Evolutionary conservation across 2,888 invertebrate species (phyloP).

Genomic region (Abscondita cerata): DNA sequence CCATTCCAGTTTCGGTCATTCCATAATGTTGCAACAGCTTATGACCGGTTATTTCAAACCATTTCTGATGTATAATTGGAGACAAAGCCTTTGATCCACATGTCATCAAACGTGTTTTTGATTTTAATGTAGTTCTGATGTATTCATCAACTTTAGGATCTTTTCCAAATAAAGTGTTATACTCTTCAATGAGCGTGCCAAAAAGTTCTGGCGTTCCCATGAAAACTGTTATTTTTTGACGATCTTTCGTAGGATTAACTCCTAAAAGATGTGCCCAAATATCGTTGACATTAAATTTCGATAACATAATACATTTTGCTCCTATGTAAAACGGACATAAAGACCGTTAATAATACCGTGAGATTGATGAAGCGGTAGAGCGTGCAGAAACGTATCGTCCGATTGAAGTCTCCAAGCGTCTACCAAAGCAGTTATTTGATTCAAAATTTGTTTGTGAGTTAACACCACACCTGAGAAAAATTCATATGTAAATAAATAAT

Average conservation of each 20-base stretch:
- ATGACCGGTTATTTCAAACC: constrained; percentile 85
- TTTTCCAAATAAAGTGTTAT: constrained; percentile 69
- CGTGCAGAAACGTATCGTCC: constrained; percentile 79
- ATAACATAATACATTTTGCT: constrained; percentile 73
- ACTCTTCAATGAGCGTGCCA: constrained; percentile 76
- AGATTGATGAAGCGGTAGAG: constrained; percentile 84
- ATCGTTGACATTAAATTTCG: constrained; percentile 69
- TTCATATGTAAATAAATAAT: constrained; percentile 2
- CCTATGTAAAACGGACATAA: constrained; percentile 80
- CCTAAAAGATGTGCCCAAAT: constrained; percentile 79
- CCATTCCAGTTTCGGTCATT: constrained; percentile 91
- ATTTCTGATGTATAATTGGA: constrained; percentile 70
- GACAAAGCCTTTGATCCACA: constrained; percentile 81
- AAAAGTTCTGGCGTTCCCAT: constrained; percentile 95
- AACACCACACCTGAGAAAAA: constrained; percentile 71
- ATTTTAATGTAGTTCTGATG: constrained; percentile 63
- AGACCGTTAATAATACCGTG: constrained; percentile 87
- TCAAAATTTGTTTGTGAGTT: constrained; percentile 73
- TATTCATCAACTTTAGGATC: constrained; percentile 65
- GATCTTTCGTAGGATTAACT: constrained; percentile 68
- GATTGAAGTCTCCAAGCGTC: constrained; percentile 77
- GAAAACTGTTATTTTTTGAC: constrained; percentile 71
- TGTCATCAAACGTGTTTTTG: constrained; percentile 64
- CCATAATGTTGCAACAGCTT: constrained; percentile 82
- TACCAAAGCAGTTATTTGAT: constrained; percentile 73